Percentiles rank a stretch among this genome's conserved stretches.
These are phyloP conservation scores for Steatornis caripensis DNA, from an alignment of 2,113 vertebrate genomes.

Conservation along the genomic window DNA sequence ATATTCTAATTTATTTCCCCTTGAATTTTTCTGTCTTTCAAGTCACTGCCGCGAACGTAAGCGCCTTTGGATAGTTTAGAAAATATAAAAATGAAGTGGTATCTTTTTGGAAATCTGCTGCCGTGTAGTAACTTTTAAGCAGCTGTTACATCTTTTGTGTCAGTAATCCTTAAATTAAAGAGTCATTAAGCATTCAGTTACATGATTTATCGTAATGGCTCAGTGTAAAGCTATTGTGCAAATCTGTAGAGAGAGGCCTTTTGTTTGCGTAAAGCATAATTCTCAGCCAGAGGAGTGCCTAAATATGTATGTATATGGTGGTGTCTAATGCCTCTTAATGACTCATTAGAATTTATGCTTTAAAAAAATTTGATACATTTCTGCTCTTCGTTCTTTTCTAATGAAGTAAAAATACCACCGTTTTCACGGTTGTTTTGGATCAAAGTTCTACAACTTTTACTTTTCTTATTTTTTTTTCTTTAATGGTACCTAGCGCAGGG, in stretches of 20 bases:
- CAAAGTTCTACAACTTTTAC: not conserved
- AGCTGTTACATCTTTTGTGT: slow-evolving; percentile 67
- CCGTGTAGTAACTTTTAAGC: slow-evolving; percentile 62
- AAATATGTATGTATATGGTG: not conserved
- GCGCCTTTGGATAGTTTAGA: not conserved
- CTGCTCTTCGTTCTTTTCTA: not conserved
- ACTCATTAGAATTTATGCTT: not conserved
- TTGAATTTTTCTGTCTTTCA: slow-evolving; percentile 58
- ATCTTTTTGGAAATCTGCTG: slow-evolving; percentile 60
- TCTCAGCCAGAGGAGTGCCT: not conserved
- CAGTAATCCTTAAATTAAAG: slow-evolving; percentile 69
- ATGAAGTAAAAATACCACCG: not conserved
- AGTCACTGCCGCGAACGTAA: not conserved
- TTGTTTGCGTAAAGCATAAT: slow-evolving; percentile 15
- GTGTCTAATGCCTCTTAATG: not conserved
- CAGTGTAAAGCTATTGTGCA: slow-evolving; percentile 62
- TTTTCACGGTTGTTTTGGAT: not conserved
- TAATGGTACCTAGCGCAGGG: not conserved
- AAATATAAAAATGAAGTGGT: slow-evolving; percentile 58
- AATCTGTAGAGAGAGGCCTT: slow-evolving; percentile 42
- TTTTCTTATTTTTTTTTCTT: not conserved
- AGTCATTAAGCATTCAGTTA: slow-evolving; percentile 54
- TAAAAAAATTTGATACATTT: not conserved
- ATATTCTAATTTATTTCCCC: slow-evolving; percentile 54
- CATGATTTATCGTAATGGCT: slow-evolving; percentile 53